Evolutionary conservation across 2,888 invertebrate genomes (phyloP).

Genomic region (Nymphalis polychloros): DNA sequence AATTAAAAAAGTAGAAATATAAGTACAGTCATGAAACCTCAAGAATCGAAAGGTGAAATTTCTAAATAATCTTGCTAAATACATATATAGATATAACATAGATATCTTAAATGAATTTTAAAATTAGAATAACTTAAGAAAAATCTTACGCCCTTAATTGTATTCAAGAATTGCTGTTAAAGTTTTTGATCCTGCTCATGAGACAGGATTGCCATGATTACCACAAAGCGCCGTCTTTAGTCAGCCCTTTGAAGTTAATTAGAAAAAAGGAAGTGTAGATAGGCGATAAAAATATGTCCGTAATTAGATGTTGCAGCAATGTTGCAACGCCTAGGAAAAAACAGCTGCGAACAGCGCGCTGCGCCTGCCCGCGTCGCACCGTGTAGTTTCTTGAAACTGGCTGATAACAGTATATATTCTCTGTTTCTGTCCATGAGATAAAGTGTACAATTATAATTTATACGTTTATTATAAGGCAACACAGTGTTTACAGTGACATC

Average conservation of each 20-base stretch:
- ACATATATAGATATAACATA: too few relatives aligned
- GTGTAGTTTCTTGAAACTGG: background rate
- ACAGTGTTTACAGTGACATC: too few relatives aligned
- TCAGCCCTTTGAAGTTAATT: constrained; percentile 15
- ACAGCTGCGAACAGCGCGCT: background rate
- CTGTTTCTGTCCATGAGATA: too few relatives aligned
- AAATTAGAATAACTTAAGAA: background rate
- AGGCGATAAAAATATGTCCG: constrained; percentile 23
- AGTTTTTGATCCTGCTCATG: background rate
- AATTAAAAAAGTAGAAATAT: too few relatives aligned
- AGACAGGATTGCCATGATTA: background rate
- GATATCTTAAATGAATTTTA: background rate
- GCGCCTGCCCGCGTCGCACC: background rate
- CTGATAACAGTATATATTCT: background rate
- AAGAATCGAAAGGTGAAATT: too few relatives aligned
- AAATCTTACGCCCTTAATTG: background rate
- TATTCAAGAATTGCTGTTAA: background rate
- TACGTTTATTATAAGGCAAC: too few relatives aligned
- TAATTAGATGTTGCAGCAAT: constrained; percentile 21
- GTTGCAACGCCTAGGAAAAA: background rate
- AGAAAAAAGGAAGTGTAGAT: constrained; percentile 14
- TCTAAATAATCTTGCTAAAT: too few relatives aligned
- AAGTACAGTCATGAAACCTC: too few relatives aligned
- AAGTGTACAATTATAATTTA: too few relatives aligned
- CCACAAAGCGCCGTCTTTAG: constrained; percentile 6